Evolutionary conservation across 1,140 invertebrate species (phyloP).

Genomic region (Aphaenogaster rudis): DNA sequence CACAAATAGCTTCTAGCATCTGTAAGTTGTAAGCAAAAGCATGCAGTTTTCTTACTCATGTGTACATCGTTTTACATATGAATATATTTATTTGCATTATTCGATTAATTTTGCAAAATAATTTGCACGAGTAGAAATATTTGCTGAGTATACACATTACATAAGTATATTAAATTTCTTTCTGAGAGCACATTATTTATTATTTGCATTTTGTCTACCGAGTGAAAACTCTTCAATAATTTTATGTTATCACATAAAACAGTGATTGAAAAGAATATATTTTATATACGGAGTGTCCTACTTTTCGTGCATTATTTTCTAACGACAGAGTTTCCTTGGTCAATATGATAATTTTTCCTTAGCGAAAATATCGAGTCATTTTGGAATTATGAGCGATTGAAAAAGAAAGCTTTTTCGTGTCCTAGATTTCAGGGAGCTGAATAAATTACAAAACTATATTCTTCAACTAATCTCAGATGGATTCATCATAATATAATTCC

Average conservation of each 20-base stretch:
- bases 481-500: neutral
- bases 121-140: slow-evolving; percentile 25
- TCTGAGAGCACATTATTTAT: neutral
- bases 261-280: neutral
- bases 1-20: slow-evolving; percentile 82
- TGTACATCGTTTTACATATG: slow-evolving; percentile 57
- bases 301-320: neutral
- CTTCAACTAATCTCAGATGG: neutral
- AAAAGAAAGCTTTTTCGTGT: neutral
- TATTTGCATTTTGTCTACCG: neutral
- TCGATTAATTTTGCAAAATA: slow-evolving; percentile 45
- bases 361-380: neutral
- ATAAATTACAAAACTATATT: neutral
- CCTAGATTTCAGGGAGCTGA: neutral
- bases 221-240: slow-evolving; percentile 6
- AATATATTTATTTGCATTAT: slow-evolving; percentile 51
- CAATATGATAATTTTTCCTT: slow-evolving; percentile 2
- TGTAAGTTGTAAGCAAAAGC: slow-evolving; percentile 83
- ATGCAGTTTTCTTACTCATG: slow-evolving; percentile 74
- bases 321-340: neutral
- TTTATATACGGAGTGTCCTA: too few relatives aligned
- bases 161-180: neutral
- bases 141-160: neutral
- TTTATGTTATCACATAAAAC: neutral
- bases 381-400: neutral